Evolutionary conservation across 2,888 invertebrate species (phyloP), one percentile per base, ranked within the genome.

Genomic region (Amphipyra berbera): DNA sequence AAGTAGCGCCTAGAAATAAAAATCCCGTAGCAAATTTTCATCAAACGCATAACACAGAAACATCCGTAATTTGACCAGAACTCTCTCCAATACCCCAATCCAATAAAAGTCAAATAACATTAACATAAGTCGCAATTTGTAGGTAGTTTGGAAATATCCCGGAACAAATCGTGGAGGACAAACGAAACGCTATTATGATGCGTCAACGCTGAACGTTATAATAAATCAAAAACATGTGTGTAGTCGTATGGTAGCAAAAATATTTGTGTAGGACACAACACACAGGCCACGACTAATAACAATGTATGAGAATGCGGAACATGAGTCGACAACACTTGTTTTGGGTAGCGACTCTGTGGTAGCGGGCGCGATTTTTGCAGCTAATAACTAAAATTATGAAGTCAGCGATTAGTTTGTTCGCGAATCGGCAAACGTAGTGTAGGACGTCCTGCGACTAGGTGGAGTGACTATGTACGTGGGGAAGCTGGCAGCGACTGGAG

Each of bases 281-380:
- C 30, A 30, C 69, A 64, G 45, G 42, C 48, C 52, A 41, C 49
- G 12, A 56, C 53, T 68, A 78, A 69, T 73, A 78, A 70, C 73
- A 72, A 62, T 62, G 65, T 62, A 69, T 68, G 59, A 63, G 61
- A 71, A 79, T 78, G 77, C 70, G 72, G 73, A 67, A 63, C 72
- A 70, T 78, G 81, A 79, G 58, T 79, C 73, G 73, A 73, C 81
- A 78, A 73, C 68, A 77, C 46, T 52, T 54, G 61, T 9, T 57
- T 54, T 6, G 46, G 69, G 64, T 44, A 12, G 21, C 0, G 30
- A 65, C 53, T 50, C 15, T 30, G 52, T 63, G 15, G 8, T 30
- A 14, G 65, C 45, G 21, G 6, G 5, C 44, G 67, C 71, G 70
- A 49, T 54, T 35, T 55, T 59, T 42, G 41, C 9, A 37, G 48